Conservation (phyloP, 2,888 invertebrate genomes). For the Choristoneura rosaceana region DNA sequence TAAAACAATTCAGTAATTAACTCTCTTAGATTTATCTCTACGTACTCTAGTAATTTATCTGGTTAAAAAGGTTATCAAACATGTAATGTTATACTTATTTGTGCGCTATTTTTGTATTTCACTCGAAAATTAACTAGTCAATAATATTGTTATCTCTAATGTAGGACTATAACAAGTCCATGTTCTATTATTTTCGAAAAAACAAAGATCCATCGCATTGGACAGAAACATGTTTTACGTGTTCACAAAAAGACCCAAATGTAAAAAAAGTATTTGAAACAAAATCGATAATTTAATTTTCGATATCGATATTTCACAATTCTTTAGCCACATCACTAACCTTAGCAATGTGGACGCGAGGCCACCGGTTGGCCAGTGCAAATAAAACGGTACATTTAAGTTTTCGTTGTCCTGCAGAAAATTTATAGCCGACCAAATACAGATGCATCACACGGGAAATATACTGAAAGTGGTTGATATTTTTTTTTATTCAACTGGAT, state of each 20-base stretch:
- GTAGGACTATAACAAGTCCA: no score
- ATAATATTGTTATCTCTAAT: background rate
- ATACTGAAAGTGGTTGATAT: background rate
- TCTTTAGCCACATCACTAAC: conserved; percentile 52
- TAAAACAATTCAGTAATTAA: conserved; percentile 23
- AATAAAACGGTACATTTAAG: conserved; percentile 58
- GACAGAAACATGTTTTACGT: no score
- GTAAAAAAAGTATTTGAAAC: background rate
- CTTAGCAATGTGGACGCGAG: conserved; percentile 55
- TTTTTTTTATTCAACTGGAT: no score
- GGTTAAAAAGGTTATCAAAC: background rate
- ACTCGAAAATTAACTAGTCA: background rate
- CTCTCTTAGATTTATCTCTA: conserved; percentile 5
- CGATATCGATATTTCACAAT: conserved; percentile 45
- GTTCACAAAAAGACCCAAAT: no score
- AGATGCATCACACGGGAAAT: conserved; percentile 10
- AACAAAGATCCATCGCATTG: no score
- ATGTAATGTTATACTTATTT: background rate
- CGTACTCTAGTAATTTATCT: background rate
- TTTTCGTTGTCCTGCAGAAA: conserved; percentile 12
- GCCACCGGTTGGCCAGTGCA: conserved; percentile 56
- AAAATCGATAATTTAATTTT: background rate
- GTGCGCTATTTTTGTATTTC: background rate
- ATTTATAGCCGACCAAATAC: background rate
- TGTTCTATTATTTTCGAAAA: no score